Evolutionary conservation across 1,140 invertebrate species (phyloP), one percentile per base, ranked within the genome.

Genomic region (Venturia canescens): DNA sequence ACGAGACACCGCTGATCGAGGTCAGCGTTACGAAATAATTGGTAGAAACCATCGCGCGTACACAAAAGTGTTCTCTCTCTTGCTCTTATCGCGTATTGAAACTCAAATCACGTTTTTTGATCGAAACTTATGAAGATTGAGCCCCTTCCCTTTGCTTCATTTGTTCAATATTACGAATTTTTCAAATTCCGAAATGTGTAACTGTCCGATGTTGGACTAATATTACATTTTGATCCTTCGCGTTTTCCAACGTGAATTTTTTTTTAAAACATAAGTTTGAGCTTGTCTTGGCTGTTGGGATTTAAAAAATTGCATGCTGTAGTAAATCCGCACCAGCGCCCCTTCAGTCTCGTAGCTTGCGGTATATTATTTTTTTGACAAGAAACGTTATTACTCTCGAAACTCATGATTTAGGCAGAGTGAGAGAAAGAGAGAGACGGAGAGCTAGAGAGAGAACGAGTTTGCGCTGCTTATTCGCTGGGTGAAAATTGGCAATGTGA

Each of bases 141-240:
- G 7, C 11, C 11, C 3, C 38, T 11, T 11, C 11, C 38, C 38
- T 34, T 34, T 34, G n/a, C 31, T 34, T 44, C 70, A 50, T 76
- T 80, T 81, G 57, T 76, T 38, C 57, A 78, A 82, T 77, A 82
- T 84, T 82, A 83, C 82, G 82, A 84, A 82, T 81, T 76, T 84
- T 76, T 11, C 4, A 50, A 23, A 71, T 80, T 74, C 31, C 53
- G 79, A 81, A 48, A 60, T 34, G 27, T 67, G 26, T 29, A 67
- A 27, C n/a, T n/a, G 27, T 15, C 63, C 31, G 9, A 79, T 69
- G 4, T 53, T 21, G 18, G 38, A 27, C 80, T n/a, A 38, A 26
- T 23, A 60, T 53, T 38, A 53, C 31, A 21, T 66, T 23, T 63
- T 6, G 21, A 23, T 26, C 4, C 27, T 26, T 63, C 3, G 21